phyloP scores from a whole-genome alignment of 2,113 vertebrate species.

The Trichomycterus rosablanca region DNA sequence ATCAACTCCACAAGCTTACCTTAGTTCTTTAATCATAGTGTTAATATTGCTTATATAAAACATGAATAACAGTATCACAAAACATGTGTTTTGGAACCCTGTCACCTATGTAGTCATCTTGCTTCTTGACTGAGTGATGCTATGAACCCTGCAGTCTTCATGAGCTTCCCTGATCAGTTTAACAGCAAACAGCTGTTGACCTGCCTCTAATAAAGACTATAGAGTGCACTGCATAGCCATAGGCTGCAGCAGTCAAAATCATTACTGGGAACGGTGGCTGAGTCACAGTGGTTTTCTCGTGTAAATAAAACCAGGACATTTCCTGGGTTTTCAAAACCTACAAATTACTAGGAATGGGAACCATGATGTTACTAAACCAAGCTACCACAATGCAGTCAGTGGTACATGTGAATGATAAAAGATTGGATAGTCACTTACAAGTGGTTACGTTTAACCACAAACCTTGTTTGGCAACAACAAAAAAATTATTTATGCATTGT shows the following conservation, averaged over 20 bases:
- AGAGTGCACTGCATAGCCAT: constrained; percentile 18
- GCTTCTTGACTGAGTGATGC: constrained; percentile 9
- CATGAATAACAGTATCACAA: no score
- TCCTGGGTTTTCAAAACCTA: constrained; percentile 14
- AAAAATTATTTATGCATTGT: no score
- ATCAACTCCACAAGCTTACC: no score
- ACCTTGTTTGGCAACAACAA: no score
- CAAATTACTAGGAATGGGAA: constrained; percentile 9
- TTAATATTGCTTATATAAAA: no score
- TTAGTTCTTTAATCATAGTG: no score
- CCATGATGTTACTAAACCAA: constrained; percentile 27
- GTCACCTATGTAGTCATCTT: neutral
- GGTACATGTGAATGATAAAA: neutral
- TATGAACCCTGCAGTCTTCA: neutral
- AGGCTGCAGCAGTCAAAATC: constrained; percentile 4
- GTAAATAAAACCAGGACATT: constrained; percentile 32
- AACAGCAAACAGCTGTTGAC: constrained; percentile 28
- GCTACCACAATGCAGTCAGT: neutral
- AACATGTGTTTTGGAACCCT: neutral
- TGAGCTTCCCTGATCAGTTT: constrained; percentile 10
- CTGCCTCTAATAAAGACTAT: constrained; percentile 21
- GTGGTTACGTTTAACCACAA: neutral
- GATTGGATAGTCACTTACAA: neutral
- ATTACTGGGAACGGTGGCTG: constrained; percentile 35
- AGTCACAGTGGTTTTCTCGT: constrained; percentile 31